Base-by-base conservation (phyloP, 1,140 invertebrate genomes). In the Contarinia nasturtii region DNA sequence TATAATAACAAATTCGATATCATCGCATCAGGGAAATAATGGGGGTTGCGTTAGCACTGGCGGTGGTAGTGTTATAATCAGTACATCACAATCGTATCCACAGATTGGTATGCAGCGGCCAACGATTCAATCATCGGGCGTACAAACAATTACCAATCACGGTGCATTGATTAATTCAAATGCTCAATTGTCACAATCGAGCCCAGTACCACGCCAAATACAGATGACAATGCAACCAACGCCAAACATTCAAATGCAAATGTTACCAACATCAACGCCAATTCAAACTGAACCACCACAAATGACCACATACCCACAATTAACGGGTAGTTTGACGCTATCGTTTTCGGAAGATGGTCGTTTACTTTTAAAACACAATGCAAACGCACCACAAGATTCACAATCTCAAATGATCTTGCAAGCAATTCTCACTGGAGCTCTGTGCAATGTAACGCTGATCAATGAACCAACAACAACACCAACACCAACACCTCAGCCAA, bases 401-500 rank as follows among this genome's bases (percentile, higher is more conserved):
- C 61, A 64, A 37, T 63, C 61, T 21, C 61, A 64, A 49, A 48
- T 61, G 1, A 61, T 64, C 36, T 33, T 64, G 37, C 61, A 64
- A 42, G 61, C 61, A 2, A 48, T 64, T 47, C 47, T 64, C 8
- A 64, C 60, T 36, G 61, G 61, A 1, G 59, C 61, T 1, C 44
- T 64, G 46, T 59, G 59, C 42, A 64, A 64, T 53, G 53, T 64
- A 12, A 62, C 61, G 21, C 61, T 64, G n/a, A 60, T 64, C 43
- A 63, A 63, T 48, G 61, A 64, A 38, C 58, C 61, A 11, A 57
- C 56, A 5, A 10, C 27, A 10, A 27, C 27, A 11, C 57, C 56
- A 5, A 10, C 27, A 10, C 3, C 27, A 3, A 27, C 27, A 27
- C 27, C 36, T 12, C 14, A 17, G 36, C 36, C 36, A 38, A 38